Percentiles rank a stretch among this genome's conserved stretches.
Evolutionary conservation across 2,113 vertebrate species (phyloP).

Genomic region (Brachionichthys hirsutus): DNA sequence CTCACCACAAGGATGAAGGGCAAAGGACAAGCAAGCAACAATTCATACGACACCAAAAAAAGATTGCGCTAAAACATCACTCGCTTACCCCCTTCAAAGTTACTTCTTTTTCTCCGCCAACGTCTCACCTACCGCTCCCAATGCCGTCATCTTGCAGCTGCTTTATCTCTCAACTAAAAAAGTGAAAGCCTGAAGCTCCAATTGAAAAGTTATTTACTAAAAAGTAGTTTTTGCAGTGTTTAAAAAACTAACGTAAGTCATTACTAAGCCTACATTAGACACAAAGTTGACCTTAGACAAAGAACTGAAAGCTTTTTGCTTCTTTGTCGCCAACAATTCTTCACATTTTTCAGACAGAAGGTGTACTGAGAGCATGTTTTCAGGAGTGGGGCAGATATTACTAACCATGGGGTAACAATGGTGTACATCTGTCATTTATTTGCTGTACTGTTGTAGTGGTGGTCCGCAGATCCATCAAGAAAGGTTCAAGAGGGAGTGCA

Average conservation of each 20-base stretch:
- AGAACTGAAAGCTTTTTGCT: conserved; percentile 35
- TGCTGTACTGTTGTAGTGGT: conserved; percentile 8
- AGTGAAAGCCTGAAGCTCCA: conserved; percentile 19
- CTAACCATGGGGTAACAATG: conserved; percentile 34
- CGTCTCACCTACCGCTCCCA: conserved; percentile 25
- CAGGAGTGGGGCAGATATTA: conserved; percentile 35
- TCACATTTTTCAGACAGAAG: conserved; percentile 54
- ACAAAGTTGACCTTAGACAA: conserved; percentile 19
- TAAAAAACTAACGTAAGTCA: conserved; percentile 17
- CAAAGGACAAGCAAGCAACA: conserved; percentile 33
- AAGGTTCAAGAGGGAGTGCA: conserved; percentile 31
- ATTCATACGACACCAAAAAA: conserved; percentile 47
- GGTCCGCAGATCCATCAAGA: conserved; percentile 31
- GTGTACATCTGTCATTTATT: conserved; percentile 38
- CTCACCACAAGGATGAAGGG: conserved; percentile 40
- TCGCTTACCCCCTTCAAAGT: conserved; percentile 50
- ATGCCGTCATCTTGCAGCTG: conserved; percentile 29
- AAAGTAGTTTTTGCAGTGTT: conserved; percentile 25
- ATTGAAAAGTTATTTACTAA: conserved; percentile 21
- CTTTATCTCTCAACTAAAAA: conserved; percentile 11
- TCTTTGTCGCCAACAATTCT: conserved; percentile 40
- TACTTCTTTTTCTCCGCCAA: conserved; percentile 18
- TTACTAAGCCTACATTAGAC: conserved; percentile 19
- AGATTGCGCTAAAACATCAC: conserved; percentile 52
- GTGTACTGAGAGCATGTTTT: conserved; percentile 41